Base-by-base conservation (phyloP, 2,888 invertebrate species). In the Entomobrya multifasciata region DNA sequence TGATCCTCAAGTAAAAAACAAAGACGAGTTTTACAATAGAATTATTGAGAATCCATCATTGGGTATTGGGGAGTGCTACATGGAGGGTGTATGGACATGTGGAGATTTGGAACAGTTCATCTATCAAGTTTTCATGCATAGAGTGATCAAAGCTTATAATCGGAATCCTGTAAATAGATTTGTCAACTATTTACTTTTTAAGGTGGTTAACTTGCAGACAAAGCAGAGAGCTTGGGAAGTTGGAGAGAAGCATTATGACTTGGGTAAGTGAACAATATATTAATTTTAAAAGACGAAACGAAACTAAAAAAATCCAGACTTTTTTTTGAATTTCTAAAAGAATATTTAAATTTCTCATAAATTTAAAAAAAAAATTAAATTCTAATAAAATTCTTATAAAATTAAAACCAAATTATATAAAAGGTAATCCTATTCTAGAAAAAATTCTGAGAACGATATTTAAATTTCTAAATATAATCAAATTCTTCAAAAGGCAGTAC, bases 11-110 rank as follows among this genome's bases (percentile, higher is more conserved):
- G 81, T 89, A 0, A 80, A 86, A 44, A 83, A 90, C 72, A 84
- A 88, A 11, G 57, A 67, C 22, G 87, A 90, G 27, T 90, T 90
- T 65, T 90, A 89, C 60, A 36, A 70, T 0, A 74, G 87, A 44
- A 72, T 90, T 0, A 72, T 84, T 22, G 85, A 83, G 22, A 87
- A 89, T 74, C 83, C 88, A 1, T 65, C 89, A 1, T 47, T 90
- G 17, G 90, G 89, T 10, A 36, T 90, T 22, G 90, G 90, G 52
- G 89, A 90, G 65, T 74, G 67, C 15, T 90, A 89, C 83, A 89
- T 89, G 89, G 90, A 90, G 10, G 87, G 87, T 0, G 22, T 36
- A 11, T 90, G 87, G 87, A 84, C 83, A 15, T 76, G 77, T 22
- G 84, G 76, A n/a, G 85, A 88, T 65, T 70, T 90, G 76, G 90